phyloP scores from a whole-genome alignment of 2,797 vertebrate genomes.

The Emydoidea blandingii region DNA sequence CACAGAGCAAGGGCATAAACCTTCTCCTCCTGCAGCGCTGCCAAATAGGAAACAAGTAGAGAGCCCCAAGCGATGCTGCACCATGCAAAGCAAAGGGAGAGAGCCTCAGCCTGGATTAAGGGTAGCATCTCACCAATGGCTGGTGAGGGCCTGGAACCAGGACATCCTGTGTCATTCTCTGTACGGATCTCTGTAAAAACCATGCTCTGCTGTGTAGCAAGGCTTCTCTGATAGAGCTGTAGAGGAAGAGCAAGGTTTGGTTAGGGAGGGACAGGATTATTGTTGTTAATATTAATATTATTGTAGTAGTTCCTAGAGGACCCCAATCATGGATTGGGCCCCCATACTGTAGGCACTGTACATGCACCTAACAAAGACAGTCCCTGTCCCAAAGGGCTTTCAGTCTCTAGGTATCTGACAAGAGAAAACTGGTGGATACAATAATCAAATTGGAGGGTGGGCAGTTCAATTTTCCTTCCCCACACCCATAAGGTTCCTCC shows the following conservation, averaged over 20 bases:
- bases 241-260: background rate
- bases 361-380: background rate
- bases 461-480: background rate
- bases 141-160: background rate
- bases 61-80: background rate
- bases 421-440: background rate
- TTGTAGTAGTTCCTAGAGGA: background rate
- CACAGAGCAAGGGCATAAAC: background rate
- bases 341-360: too few species aligned
- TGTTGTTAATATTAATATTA: background rate
- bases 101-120: background rate
- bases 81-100: background rate
- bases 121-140: rapidly evolving
- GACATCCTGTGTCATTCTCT: background rate
- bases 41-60: rapidly evolving
- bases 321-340: background rate
- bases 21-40: rapidly evolving
- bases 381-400: background rate
- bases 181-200: background rate
- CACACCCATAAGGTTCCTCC: background rate
- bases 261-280: background rate
- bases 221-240: background rate
- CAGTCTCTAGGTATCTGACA: background rate
- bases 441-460: background rate
- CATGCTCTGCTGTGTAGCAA: background rate